Conservation (phyloP, 2,888 invertebrate genomes). For the Heliconius sara region DNA sequence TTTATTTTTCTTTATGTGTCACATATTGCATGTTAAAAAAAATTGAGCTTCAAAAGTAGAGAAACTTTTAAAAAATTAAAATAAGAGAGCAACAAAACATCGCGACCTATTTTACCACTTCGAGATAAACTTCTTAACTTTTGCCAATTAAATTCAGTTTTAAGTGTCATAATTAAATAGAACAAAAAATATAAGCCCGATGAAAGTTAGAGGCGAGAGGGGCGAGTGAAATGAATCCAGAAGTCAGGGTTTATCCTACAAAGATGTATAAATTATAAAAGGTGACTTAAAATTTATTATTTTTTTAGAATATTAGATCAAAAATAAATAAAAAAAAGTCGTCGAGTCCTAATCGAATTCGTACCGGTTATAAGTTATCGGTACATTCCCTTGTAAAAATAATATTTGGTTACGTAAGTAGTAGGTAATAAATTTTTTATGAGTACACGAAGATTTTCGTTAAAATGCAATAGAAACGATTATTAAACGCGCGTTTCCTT, state of each 20-base stretch:
- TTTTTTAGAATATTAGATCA: too few relatives aligned
- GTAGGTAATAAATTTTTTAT: too few relatives aligned
- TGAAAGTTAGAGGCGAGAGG: conserved; percentile 35
- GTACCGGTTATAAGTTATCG: too few relatives aligned
- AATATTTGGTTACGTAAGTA: too few relatives aligned
- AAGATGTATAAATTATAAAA: conserved; percentile 8
- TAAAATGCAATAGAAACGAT: too few relatives aligned
- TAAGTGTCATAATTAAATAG: conserved; percentile 42
- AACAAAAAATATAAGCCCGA: conserved; percentile 38
- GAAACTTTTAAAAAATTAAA: background rate
- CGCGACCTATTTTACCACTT: conserved; percentile 10
- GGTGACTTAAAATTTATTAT: background rate
- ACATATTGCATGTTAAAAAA: background rate
- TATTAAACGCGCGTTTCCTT: too few relatives aligned
- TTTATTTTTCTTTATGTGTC: background rate
- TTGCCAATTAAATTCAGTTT: conserved; percentile 41
- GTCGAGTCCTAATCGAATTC: too few relatives aligned
- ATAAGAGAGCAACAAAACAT: background rate
- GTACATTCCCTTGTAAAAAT: too few relatives aligned
- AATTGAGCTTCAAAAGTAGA: background rate
- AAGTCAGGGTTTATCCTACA: conserved; percentile 42
- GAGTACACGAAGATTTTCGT: too few relatives aligned
- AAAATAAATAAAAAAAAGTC: too few relatives aligned
- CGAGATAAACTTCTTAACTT: conserved; percentile 31
- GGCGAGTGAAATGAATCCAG: conserved; percentile 47